Evolutionary conservation across 1,140 invertebrate species (phyloP).

Genomic region (Limonius californicus): DNA sequence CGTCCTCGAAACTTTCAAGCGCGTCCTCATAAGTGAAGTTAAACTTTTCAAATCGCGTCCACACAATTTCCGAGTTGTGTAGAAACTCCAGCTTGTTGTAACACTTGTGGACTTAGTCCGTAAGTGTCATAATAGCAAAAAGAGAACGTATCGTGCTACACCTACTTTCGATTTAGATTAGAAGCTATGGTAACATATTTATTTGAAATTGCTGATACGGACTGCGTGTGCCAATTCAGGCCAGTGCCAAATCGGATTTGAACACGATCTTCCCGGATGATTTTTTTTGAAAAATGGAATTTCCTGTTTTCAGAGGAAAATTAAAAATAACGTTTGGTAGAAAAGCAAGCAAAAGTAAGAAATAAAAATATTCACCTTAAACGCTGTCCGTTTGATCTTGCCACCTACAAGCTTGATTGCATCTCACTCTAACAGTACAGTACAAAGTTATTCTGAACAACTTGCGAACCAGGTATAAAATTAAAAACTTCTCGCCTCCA

Average conservation of each 20-base stretch:
- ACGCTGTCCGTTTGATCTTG: conserved; percentile 1
- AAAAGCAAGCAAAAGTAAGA: not conserved
- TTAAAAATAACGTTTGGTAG: no score
- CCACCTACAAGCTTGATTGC: conserved; percentile 2
- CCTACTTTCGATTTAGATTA: conserved; percentile 27
- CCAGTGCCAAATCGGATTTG: no score
- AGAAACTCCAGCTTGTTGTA: not conserved
- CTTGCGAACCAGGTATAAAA: not conserved
- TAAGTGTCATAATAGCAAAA: conserved; percentile 18
- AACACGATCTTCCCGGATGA: no score
- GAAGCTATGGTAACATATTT: conserved; percentile 10
- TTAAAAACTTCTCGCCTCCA: not conserved
- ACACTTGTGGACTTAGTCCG: not conserved
- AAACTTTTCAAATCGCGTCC: conserved; percentile 1
- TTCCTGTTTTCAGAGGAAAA: no score
- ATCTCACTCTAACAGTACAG: conserved; percentile 17
- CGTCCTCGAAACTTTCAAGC: no score
- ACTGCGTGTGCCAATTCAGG: not conserved
- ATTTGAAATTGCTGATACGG: not conserved
- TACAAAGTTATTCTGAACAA: not conserved
- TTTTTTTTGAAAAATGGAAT: no score
- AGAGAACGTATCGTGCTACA: conserved; percentile 23
- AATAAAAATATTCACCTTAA: conserved; percentile 16
- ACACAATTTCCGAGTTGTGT: not conserved
- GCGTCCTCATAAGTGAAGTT: not conserved